Percentiles rank a stretch among this genome's conserved stretches.
These are phyloP conservation scores for Ctenodactylus gundi DNA, from an alignment of 2,113 vertebrate genomes.

Conservation along the genomic window DNA sequence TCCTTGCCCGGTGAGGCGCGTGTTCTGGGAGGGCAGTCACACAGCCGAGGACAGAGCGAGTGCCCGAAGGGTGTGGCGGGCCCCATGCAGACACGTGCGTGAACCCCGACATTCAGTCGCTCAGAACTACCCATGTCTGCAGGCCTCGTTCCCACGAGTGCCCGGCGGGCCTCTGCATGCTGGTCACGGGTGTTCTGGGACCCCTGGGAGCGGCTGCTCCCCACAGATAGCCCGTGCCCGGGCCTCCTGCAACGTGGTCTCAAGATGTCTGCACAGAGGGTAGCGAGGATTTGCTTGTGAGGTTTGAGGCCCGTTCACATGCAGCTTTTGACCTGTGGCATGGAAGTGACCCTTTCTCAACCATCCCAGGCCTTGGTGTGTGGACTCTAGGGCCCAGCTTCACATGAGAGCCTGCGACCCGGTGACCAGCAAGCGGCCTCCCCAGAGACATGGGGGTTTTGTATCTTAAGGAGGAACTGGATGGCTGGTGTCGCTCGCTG, in stretches of 20 bases:
- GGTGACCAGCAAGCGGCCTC: not conserved
- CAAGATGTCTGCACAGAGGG: not conserved
- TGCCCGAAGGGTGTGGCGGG: no score
- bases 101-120: no score
- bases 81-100: no score
- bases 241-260: no score
- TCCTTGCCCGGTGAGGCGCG: no score
- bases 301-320: not conserved
- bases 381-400: not conserved
- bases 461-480: not conserved
- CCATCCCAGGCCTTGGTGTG: not conserved
- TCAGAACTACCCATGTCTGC: no score
- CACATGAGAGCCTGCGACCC: conserved; percentile 2
- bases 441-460: not conserved
- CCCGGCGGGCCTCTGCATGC: no score
- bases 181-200: no score
- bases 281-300: not conserved
- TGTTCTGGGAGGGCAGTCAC: no score
- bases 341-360: not conserved
- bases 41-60: no score
- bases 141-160: no score
- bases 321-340: not conserved
- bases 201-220: not conserved
- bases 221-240: not conserved
- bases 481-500: not conserved